phyloP scores from a whole-genome alignment of 2,113 vertebrate genomes.

The Hippocampus barbouri region DNA sequence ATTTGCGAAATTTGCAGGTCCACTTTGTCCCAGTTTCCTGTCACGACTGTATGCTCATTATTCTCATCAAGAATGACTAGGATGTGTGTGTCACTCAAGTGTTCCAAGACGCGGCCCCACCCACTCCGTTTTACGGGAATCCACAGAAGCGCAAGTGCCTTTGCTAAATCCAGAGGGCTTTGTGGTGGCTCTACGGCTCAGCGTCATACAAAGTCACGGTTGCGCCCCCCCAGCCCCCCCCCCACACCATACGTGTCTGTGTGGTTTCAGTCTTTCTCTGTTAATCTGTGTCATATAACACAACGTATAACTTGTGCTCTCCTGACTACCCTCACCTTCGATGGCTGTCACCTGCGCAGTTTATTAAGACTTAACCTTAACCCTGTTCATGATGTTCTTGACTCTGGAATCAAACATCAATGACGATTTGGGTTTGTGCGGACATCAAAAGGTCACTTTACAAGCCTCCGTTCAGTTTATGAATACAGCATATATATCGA shows the following conservation, averaged over 20 bases:
- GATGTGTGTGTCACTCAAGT: constrained; percentile 26
- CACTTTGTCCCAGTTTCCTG: background rate
- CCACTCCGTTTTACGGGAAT: constrained; percentile 7
- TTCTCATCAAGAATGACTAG: background rate
- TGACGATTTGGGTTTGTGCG: background rate
- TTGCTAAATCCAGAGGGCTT: constrained; percentile 56
- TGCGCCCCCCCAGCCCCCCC: background rate
- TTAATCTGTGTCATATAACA: constrained; percentile 24
- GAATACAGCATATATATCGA: background rate
- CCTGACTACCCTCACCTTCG: background rate
- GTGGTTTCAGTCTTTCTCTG: constrained; percentile 8
- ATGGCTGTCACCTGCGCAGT: constrained; percentile 1
- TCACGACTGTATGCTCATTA: background rate
- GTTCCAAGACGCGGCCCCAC: constrained; percentile 8
- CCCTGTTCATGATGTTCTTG: background rate
- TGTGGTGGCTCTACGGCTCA: constrained; percentile 56
- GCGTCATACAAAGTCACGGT: constrained; percentile 47
- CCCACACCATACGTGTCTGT: constrained; percentile 21
- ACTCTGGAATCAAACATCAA: background rate
- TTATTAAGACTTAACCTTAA: background rate
- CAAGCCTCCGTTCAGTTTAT: background rate
- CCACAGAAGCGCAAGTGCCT: constrained; percentile 41
- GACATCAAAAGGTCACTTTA: background rate
- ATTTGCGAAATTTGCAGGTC: too few species aligned
- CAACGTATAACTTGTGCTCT: background rate